Evolutionary conservation across 2,113 vertebrate genomes (phyloP), one percentile per base, ranked within the genome.

Genomic region (Hystrix cristata): DNA sequence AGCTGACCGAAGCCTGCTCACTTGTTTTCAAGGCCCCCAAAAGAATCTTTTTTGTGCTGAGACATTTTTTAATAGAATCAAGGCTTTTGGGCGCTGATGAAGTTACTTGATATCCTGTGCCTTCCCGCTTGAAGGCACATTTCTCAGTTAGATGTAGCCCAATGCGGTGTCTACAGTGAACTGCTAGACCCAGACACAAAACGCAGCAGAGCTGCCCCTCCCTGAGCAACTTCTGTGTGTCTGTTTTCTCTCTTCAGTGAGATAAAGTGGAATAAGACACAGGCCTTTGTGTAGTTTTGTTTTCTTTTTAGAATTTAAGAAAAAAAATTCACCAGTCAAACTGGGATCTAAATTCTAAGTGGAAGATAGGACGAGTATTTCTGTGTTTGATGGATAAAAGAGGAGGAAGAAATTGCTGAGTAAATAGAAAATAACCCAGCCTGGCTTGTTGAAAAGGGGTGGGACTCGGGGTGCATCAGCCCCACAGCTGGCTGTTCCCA

Each of bases 171-270:
- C 9, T 5, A 16, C 60, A 5, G 2, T 27, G 51, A 83, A 15
- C 48, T 2, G 25, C 21, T 21, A 48, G 76, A 29, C 14, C 53
- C 34, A 65, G 23, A 19, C 13, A 55, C 25, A 46, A 53, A 48
- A 16, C 2, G 5, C 23, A 43, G 8, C 1, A 43, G 12, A 46
- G 4, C 12, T 0, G 5, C 29, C 34, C 2, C 13, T 23, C 11
- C n/a, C 69, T 0, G 21, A 21, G 14, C 27, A 29, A 25, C 14
- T 51, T 78, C 46, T 11, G 27, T 12, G 1, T 7, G 65, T 43
- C 19, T 59, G 3, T 48, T 21, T 85, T 5, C 29, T 51, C 38
- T 7, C 12, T 11, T 62, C 46, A 12, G 31, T n/a, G 31, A 72
- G 19, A 53, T 51, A 2, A 55, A 72, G 9, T 55, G 13, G 27